phyloP scores from a whole-genome alignment of 2,113 vertebrate genomes.

The Saguinus midas region DNA sequence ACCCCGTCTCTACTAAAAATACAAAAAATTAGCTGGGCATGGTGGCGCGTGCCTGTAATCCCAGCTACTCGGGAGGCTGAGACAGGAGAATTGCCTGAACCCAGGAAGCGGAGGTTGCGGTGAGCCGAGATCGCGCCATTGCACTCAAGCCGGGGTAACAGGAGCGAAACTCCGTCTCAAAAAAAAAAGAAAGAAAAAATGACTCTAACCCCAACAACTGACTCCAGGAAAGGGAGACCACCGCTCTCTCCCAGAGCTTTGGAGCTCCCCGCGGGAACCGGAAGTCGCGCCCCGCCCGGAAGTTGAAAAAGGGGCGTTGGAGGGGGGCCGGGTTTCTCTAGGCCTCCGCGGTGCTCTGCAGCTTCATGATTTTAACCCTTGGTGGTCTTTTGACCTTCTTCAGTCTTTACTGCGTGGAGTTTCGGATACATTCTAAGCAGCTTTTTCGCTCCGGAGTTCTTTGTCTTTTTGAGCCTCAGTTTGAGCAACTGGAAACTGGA shows the following conservation, averaged over 20 bases:
- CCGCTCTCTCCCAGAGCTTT: rapidly evolving
- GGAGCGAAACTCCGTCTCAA: too few relatives aligned
- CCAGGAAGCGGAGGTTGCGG: too few relatives aligned
- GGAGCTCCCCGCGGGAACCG: slow-evolving; percentile 45
- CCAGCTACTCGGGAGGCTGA: too few relatives aligned
- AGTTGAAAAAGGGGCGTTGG: background rate
- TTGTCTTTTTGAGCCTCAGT: background rate
- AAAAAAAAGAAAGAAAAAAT: too few relatives aligned
- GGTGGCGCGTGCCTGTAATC: too few relatives aligned
- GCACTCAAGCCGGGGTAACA: too few relatives aligned
- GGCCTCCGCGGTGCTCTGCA: background rate
- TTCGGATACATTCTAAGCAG: background rate
- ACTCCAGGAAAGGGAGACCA: background rate
- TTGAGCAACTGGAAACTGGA: background rate
- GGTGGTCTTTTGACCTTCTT: rapidly evolving
- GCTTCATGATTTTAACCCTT: background rate
- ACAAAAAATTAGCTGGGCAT: too few relatives aligned
- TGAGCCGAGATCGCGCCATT: too few relatives aligned
- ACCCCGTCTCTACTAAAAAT: too few relatives aligned
- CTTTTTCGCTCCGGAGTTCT: background rate
- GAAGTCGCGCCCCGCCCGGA: slow-evolving; percentile 25
- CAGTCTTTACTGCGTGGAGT: rapidly evolving
- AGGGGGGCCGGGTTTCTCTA: background rate
- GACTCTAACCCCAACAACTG: rapidly evolving
- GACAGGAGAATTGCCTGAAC: too few relatives aligned